Conservation (phyloP, 2,888 invertebrate species). For the Rosalia funebris region DNA sequence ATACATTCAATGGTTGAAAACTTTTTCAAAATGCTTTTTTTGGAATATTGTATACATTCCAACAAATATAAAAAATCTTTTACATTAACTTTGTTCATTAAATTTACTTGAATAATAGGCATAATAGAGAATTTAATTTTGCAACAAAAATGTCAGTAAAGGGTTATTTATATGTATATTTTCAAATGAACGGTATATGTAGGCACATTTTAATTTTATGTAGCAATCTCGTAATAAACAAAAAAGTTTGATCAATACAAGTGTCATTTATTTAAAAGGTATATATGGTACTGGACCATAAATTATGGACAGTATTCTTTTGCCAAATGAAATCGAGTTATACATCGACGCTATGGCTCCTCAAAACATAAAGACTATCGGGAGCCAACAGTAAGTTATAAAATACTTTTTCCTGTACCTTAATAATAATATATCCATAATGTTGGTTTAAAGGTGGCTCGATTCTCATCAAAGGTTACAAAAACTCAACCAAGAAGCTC, state of each 20-base stretch:
- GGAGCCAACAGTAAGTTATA: constrained; percentile 67
- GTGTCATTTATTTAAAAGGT: constrained; percentile 27
- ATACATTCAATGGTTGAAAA: too few species aligned
- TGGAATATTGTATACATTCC: too few species aligned
- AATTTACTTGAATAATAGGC: too few species aligned
- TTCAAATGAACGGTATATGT: too few species aligned
- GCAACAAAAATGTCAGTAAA: too few species aligned
- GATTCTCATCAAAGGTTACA: constrained; percentile 85
- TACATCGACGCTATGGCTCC: constrained; percentile 78
- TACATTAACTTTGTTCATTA: too few species aligned
- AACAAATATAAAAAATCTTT: too few species aligned
- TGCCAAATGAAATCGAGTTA: constrained; percentile 78
- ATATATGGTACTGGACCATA: background rate
- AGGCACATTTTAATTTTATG: too few species aligned
- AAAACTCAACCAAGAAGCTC: constrained; percentile 88
- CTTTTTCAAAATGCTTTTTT: too few species aligned
- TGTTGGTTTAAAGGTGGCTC: constrained; percentile 72
- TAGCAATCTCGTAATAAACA: constrained; percentile 2
- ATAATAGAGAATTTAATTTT: too few species aligned
- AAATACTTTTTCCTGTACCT: constrained; percentile 16
- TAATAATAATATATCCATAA: background rate
- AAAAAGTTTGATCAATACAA: constrained; percentile 36
- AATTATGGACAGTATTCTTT: constrained; percentile 66
- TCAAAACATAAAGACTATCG: constrained; percentile 75
- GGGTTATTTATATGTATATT: too few species aligned